Conservation (phyloP, 92 coral and sea anemone genomes). For the Epizoanthus rinbou region DNA sequence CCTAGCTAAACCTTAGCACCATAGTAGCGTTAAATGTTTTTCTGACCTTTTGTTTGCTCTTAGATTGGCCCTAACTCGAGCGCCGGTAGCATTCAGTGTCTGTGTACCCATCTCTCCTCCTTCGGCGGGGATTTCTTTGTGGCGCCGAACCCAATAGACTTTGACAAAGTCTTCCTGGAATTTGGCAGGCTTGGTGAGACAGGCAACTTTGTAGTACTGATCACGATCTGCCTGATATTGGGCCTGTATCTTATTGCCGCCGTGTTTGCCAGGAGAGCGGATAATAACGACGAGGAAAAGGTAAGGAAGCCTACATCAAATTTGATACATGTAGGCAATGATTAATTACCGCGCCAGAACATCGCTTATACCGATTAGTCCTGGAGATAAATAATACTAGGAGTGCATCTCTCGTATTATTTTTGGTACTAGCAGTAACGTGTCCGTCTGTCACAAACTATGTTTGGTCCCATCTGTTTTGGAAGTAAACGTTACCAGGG, state of each 20-base stretch:
- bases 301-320: slow-evolving; percentile 33
- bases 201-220: slow-evolving; percentile 82
- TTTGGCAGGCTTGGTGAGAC: slow-evolving; percentile 75
- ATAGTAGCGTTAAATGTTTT: background rate
- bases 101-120: slow-evolving; percentile 92
- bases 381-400: no score
- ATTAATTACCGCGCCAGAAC: no score
- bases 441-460: no score
- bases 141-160: slow-evolving; percentile 98
- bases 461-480: no score
- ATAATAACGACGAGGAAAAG: slow-evolving; percentile 73
- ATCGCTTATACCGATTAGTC: no score
- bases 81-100: slow-evolving; percentile 73
- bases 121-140: slow-evolving; percentile 94
- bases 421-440: no score
- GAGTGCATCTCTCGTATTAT: no score
- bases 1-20: no score
- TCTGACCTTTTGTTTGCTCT: background rate
- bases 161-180: slow-evolving; percentile 83
- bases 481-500: no score
- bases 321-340: no score
- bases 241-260: slow-evolving; percentile 66
- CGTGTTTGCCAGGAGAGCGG: slow-evolving; percentile 92
- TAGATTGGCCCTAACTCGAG: slow-evolving; percentile 74
- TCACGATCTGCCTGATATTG: slow-evolving; percentile 73